Conservation (phyloP, 2,113 vertebrate genomes). For the Nycticorax nycticorax region DNA sequence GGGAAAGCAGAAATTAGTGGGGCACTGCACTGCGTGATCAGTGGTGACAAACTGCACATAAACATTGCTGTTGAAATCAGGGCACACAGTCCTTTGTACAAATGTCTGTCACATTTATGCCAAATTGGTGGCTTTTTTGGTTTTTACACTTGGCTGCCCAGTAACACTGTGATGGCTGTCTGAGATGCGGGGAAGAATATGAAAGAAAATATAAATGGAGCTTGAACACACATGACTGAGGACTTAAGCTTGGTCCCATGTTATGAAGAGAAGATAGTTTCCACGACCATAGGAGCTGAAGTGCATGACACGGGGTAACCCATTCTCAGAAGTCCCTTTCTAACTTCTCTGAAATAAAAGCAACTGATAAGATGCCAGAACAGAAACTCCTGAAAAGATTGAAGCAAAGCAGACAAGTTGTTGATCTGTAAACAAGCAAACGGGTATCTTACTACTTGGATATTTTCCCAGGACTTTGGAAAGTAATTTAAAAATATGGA, state of each 20-base stretch:
- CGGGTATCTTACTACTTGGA: not conserved
- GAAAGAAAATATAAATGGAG: not conserved
- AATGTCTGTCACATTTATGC: not conserved
- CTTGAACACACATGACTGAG: not conserved
- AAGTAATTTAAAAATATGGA: not conserved
- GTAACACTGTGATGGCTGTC: not conserved
- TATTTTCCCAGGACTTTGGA: not conserved
- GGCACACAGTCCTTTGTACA: not conserved
- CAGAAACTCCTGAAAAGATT: not conserved
- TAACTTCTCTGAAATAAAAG: not conserved
- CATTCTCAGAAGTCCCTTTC: not conserved
- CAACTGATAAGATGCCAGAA: not conserved
- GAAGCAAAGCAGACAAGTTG: not conserved
- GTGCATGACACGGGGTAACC: not conserved
- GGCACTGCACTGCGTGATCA: not conserved
- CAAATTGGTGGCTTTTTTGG: not conserved
- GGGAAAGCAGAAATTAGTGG: not conserved
- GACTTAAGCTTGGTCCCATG: not conserved
- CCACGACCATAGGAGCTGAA: not conserved
- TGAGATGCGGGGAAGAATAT: not conserved
- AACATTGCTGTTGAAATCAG: not conserved
- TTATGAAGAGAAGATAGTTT: not conserved
- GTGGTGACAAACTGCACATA: not conserved
- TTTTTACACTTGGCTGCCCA: not conserved
- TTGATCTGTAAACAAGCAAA: not conserved